Conservation (phyloP, 64 coral and sea anemone genomes). For the Exaiptasia diaphana region DNA sequence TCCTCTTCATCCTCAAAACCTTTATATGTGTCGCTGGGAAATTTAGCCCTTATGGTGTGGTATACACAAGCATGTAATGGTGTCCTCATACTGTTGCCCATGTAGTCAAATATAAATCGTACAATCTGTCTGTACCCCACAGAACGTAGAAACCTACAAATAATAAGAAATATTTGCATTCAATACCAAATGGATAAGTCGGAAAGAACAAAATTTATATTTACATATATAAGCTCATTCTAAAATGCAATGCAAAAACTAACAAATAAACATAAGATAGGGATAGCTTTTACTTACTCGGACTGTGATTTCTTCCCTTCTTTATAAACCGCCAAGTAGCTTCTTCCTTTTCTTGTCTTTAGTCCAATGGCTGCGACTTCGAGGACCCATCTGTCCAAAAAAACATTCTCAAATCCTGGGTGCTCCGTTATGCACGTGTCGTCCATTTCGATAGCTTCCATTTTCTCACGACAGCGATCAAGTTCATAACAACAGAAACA, state of each 20-base stretch:
- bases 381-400: conserved; percentile 16
- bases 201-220: no score
- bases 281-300: no score
- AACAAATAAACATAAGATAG: no score
- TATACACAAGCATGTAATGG: conserved; percentile 45
- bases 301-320: no score
- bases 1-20: conserved; percentile 12
- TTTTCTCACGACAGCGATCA: neutral
- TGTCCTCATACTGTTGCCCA: conserved; percentile 14
- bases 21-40: neutral
- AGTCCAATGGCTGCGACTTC: conserved; percentile 4
- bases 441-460: conserved; percentile 1
- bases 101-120: conserved; percentile 27
- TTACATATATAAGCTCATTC: no score
- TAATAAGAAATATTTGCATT: no score
- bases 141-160: conserved; percentile 38
- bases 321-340: no score
- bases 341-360: neutral
- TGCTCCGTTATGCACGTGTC: conserved; percentile 2
- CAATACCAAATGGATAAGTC: no score
- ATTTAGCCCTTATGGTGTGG: conserved; percentile 13
- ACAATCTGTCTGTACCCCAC: conserved; percentile 36
- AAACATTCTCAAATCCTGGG: conserved; percentile 7
- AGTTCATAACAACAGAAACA: conserved; percentile 19
- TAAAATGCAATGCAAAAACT: no score